Base-by-base conservation (phyloP, 2,797 vertebrate species). In the Myotis findleyi region DNA sequence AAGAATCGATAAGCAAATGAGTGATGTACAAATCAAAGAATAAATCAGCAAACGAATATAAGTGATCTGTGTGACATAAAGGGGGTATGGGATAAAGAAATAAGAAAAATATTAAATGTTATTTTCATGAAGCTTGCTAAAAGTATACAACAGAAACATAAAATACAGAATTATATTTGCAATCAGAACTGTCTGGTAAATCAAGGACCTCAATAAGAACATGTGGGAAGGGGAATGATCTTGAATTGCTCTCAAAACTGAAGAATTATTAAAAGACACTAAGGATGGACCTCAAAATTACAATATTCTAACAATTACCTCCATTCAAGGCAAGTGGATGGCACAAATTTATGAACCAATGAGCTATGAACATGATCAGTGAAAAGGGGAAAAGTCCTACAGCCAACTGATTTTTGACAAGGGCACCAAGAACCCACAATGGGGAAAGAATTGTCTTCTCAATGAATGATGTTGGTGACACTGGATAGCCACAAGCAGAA, bases 81-180 rank as follows among this genome's bases (percentile, higher is more conserved):
- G 25, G 33, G 7, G 5, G 13, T 20, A 62, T 14, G 5, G 1
- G 18, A 71, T 20, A 36, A 18, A 80, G 47, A 79, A 57, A 27
- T 79, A 59, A 80, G 25, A 36, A 18, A 30, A 36, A 53, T 10
- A 71, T 49, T n/a, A 85, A 77, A 68, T 44, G n/a, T 55, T 33
- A 57, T 73, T 88, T 94, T 91, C 49, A 91, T 20, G 7, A 82
- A 85, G 4, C 16, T 62, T 93, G 53, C 7, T 69, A 84, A 91
- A 87, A 91, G 47, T 16, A 87, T 9, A 30, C 27, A 53, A 38
- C 12, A 92, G 25, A 90, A 95, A 81, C 27, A n/a, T 66, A 85
- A 92, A 95, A 93, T 33, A 81, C 27, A 82, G 25, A 87, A 62
- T 73, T 71, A 55, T 3, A 10, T 82, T 82, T 91, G 36, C 13